Evolutionary conservation across 2,888 invertebrate genomes (phyloP).

Genomic region (Agonopterix alstromeriana): DNA sequence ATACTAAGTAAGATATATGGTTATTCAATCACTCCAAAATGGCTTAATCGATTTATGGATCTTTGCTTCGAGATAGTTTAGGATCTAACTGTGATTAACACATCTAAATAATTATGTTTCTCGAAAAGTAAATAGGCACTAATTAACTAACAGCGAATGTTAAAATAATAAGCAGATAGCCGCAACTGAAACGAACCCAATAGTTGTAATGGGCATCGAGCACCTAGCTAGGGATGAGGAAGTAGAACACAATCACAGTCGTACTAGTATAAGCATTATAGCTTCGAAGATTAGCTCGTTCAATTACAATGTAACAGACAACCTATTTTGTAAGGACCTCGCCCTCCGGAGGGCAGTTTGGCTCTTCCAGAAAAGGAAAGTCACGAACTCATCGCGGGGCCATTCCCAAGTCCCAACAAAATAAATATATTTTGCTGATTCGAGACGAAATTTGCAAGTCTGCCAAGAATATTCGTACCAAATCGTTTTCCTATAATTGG

Average conservation of each 20-base stretch:
- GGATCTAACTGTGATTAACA: too few species aligned
- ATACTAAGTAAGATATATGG: too few species aligned
- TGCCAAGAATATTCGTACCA: slow-evolving; percentile 76
- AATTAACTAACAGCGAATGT: too few species aligned
- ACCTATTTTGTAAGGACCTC: slow-evolving; percentile 15
- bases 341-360: slow-evolving; percentile 33
- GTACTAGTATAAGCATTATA: not conserved
- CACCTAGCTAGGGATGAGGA: too few species aligned
- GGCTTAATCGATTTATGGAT: too few species aligned
- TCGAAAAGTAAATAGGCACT: too few species aligned
- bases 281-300: slow-evolving; percentile 5
- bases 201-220: too few species aligned
- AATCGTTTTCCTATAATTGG: slow-evolving; percentile 78
- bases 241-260: not conserved
- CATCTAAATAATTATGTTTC: too few species aligned
- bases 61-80: too few species aligned
- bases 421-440: slow-evolving; percentile 75
- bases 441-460: slow-evolving; percentile 73
- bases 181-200: too few species aligned
- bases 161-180: too few species aligned
- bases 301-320: slow-evolving; percentile 24
- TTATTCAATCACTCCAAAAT: too few species aligned
- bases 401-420: slow-evolving; percentile 61
- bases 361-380: slow-evolving; percentile 47
- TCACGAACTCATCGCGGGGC: slow-evolving; percentile 55